Evolutionary conservation across 1,140 invertebrate species (phyloP), one percentile per base, ranked within the genome.

Genomic region (Drosophila mauritiana): DNA sequence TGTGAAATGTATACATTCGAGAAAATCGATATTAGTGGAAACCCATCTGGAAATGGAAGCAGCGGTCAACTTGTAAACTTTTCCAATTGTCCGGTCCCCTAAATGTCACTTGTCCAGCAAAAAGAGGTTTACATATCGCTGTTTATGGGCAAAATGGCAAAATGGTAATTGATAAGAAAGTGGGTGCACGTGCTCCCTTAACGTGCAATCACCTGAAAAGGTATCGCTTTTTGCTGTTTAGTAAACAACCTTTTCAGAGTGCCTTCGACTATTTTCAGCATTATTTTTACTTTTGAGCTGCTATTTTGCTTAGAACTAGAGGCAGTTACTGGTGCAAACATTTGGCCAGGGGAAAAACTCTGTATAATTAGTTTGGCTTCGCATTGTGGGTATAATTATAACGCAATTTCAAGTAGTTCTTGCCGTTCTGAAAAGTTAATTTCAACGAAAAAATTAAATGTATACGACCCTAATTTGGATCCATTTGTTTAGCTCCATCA

Each of bases 161-260:
- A 48, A 22, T 22, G 20, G 12, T 12, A 3, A 20, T 12, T 34
- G 49, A 52, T 52, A 52, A 52, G 31, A 36, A 13, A 0, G 6
- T 17, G 25, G 11, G 15, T 15, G 6, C 31, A 36, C 31, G 4
- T 58, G 48, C 48, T 36, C 17, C 12, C n/a, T 27, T 51, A 20
- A 22, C 61, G 56, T 55, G 39, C 65, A 56, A 74, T 62, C 58
- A 57, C 37, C 46, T 75, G 42, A 77, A 40, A 58, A 77, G 53
- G 31, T 52, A 4, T 13, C 5, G 1, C 11, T 62, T 56, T 8
- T 54, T 61, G 49, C 56, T 52, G 42, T 53, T 76, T 20, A 15
- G 40, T 42, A 49, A 77, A 77, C 61, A 64, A 62, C 43, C 59
- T 49, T 45, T 36, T 74, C 13, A 62, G 43, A 78, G 56, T 80